A percentile compares a stretch with the other conserved stretches of the same genome.
Evolutionary conservation across 2,888 invertebrate species (phyloP).

Genomic region (Amiota communis): DNA sequence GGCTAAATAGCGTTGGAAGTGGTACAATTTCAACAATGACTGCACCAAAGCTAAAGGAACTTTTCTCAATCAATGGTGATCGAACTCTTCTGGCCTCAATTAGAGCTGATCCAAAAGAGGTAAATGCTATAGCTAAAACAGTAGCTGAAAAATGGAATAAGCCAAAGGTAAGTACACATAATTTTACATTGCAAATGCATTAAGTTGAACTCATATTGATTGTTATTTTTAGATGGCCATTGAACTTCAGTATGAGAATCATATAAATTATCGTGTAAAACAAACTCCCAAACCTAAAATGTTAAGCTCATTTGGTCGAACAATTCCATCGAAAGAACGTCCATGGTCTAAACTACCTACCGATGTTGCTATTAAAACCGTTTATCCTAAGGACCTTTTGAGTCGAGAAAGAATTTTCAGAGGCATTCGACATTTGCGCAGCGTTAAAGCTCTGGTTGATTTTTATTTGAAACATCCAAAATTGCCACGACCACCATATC

Average conservation of each 20-base stretch:
- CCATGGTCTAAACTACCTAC: constrained; percentile 59
- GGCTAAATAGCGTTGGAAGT: constrained; percentile 69
- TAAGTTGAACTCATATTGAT: background rate
- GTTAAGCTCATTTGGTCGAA: constrained; percentile 70
- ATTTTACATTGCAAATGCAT: background rate
- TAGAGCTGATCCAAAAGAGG: constrained; percentile 69
- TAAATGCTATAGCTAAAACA: constrained; percentile 69
- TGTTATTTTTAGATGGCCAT: constrained; percentile 64
- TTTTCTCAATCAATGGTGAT: constrained; percentile 71
- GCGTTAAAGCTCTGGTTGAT: constrained; percentile 66
- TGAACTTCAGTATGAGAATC: constrained; percentile 69
- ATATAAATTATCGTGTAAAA: constrained; percentile 57
- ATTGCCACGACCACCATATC: constrained; percentile 64
- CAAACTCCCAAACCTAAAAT: constrained; percentile 46
- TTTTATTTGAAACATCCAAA: constrained; percentile 64
- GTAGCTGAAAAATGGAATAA: constrained; percentile 70
- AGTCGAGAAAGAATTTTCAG: constrained; percentile 69
- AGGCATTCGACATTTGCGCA: constrained; percentile 71
- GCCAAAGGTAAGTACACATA: constrained; percentile 65
- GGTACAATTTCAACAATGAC: constrained; percentile 64
- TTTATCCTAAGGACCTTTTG: constrained; percentile 68
- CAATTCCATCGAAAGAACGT: constrained; percentile 65
- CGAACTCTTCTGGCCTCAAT: constrained; percentile 67
- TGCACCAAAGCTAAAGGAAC: constrained; percentile 67
- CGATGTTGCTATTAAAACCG: constrained; percentile 63